Evolutionary conservation across 1,140 invertebrate genomes (phyloP).

Genomic region (Macrocentrus cingulum): DNA sequence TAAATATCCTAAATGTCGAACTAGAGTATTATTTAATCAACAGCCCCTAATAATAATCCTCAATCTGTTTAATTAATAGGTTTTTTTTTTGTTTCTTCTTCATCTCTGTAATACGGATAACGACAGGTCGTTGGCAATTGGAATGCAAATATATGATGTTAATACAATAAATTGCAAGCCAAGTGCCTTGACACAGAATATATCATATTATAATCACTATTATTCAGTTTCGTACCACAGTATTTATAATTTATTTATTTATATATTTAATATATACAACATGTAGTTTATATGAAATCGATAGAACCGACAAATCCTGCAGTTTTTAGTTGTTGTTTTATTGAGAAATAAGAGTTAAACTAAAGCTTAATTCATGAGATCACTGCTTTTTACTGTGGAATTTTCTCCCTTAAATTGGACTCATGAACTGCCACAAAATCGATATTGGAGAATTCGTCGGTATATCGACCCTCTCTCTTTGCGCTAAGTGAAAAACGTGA

Average conservation of each 20-base stretch:
- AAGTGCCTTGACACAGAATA: constrained; percentile 49
- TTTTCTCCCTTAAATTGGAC: background rate
- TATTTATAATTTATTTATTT: constrained; percentile 48
- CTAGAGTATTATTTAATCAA: constrained; percentile 1
- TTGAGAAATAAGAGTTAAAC: background rate
- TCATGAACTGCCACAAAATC: constrained; percentile 1
- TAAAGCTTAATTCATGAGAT: background rate
- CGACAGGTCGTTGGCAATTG: constrained; percentile 48
- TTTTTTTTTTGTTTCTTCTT: too few species aligned
- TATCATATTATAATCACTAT: constrained; percentile 42
- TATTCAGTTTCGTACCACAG: constrained; percentile 28
- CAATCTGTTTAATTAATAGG: constrained; percentile 20
- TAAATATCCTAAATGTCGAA: constrained; percentile 14
- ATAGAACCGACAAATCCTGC: constrained; percentile 34
- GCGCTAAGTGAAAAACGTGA: constrained; percentile 24
- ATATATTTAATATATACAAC: constrained; percentile 53
- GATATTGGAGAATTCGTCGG: constrained; percentile 5
- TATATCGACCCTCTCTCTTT: constrained; percentile 3
- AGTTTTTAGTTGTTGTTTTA: background rate
- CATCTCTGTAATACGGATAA: constrained; percentile 44
- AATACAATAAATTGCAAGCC: constrained; percentile 46
- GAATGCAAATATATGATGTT: constrained; percentile 37
- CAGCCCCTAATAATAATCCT: constrained; percentile 25
- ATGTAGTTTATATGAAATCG: constrained; percentile 36
- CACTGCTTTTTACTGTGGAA: background rate